These are phyloP conservation scores for Xanthorhoe designata DNA, from an alignment of 2,888 invertebrate species.

Conservation along the genomic window DNA sequence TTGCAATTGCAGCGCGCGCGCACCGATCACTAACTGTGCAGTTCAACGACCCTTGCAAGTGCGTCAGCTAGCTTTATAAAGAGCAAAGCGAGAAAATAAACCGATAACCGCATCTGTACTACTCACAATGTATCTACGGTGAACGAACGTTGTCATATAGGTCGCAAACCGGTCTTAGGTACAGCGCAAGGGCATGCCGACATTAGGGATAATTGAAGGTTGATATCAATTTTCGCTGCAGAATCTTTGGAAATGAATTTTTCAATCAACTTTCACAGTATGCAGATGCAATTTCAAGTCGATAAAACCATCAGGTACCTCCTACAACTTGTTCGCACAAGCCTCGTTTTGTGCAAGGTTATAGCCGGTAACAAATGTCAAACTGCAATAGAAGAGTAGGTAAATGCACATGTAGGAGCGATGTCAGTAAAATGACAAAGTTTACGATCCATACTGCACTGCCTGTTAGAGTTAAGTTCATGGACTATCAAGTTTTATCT, in stretches of 20 bases:
- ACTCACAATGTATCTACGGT: conserved; percentile 66
- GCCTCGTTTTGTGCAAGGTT: conserved; percentile 64
- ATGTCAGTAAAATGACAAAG: conserved; percentile 78
- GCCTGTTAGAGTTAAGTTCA: conserved; percentile 56
- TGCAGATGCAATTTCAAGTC: conserved; percentile 35
- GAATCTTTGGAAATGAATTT: conserved; percentile 38
- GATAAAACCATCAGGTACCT: conserved; percentile 49
- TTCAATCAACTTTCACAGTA: conserved; percentile 40
- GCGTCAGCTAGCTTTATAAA: conserved; percentile 81
- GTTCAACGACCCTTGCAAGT: conserved; percentile 74
- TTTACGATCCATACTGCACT: conserved; percentile 70
- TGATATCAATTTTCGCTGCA: conserved; percentile 50
- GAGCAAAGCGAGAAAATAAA: conserved; percentile 82
- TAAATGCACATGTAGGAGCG: conserved; percentile 38
- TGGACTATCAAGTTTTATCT: conserved; percentile 48
- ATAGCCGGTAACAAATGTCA: conserved; percentile 65
- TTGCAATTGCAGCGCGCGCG: conserved; percentile 68
- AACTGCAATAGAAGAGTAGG: conserved; percentile 59
- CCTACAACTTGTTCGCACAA: conserved; percentile 52
- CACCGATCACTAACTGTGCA: conserved; percentile 63
- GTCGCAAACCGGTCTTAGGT: conserved; percentile 71
- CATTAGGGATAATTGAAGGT: conserved; percentile 61
- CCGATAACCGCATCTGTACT: conserved; percentile 77
- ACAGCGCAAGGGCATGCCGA: conserved; percentile 64
- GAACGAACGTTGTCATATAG: conserved; percentile 74